Base-by-base conservation (phyloP, 1,140 invertebrate genomes). In the Odontomachus brunneus region DNA sequence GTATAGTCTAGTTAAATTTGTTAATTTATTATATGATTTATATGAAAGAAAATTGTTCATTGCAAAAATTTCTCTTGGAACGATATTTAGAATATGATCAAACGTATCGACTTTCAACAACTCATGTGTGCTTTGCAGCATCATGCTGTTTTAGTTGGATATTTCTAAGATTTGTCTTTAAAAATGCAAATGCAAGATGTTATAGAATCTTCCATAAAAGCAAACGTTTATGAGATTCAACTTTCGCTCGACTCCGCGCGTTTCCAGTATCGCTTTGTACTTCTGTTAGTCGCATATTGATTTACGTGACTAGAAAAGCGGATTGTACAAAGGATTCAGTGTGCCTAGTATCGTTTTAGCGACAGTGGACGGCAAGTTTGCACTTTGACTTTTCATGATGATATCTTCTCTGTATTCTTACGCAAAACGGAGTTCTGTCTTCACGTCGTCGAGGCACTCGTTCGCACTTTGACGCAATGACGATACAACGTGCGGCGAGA, bases 401-500 rank as follows among this genome's bases (percentile, higher is more conserved):
- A 57, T 15, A 24, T 55, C 33, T 26, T 24, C 12, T 15, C 12
- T 2, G 9, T 76, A 55, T n/a, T 67, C n/a, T 55, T 66, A 11
- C n/a, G 29, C 9, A 38, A 78, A 69, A 78, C 75, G 66, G 66
- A 76, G 60, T 33, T 53, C 29, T 2, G 29, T 33, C 44, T 12
- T 76, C 66, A 44, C 26, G 73, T 19, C 26, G 11, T 38, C 62
- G 48, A 38, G 62, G 22, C 65, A 24, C 26, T 67, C 19, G 74
- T 26, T 49, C 26, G 19, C 19, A 53, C 48, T 53, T 76, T 76
- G 55, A 59, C 33, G 38, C 51, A 57, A 80, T 59, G 57, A 69
- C 60, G 51, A 69, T 48, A 71, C 29, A 53, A 65, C 51, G 24
- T 44, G 19, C 65, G 3, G 72, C 29, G 82, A 53, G 53, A 72